Base-by-base conservation (phyloP, 1,140 invertebrate species). In the Mizuhopecten yessoensis region DNA sequence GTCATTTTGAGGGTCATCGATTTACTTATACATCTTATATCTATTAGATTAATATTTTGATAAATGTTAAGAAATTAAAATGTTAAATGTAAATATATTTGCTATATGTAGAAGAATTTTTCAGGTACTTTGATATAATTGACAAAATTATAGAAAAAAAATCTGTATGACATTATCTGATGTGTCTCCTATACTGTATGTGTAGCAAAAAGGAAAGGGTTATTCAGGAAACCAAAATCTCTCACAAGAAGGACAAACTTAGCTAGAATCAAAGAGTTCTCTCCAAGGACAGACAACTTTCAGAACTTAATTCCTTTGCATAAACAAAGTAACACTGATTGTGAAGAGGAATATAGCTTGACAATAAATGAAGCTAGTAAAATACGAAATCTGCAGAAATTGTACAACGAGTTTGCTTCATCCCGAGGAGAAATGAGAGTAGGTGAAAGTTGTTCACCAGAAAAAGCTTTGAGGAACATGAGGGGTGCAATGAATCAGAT, bases 371-470 rank as follows among this genome's bases (percentile, higher is more conserved):
- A 75, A 75, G 57, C 20, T n/a, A 75, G 29, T n/a, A 75, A 75
- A 75, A 75, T 75, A 7, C 23, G n/a, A 75, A 75, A 75, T 75
- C 57, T 75, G 5, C 57, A 75, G 5, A 75, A 29, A 9, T 75
- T 75, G 57, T 75, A 75, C 57, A 75, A 75, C n/a, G 29, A 75
- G n/a, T 75, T 29, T 75, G 57, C 57, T 29, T 75, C 57, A 75
- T 75, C 57, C 17, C 1, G 57, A 29, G 42, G 42, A 45, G 57
- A 75, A 75, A 75, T 1, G 2, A n/a, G 23, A 29, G 57, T 9
- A 5, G 5, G n/a, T 7, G 23, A 29, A 75, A 75, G 29, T 29
- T 17, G 17, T 75, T 75, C 5, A n/a, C 5, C 57, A 29, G 23
- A n/a, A 29, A 75, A 75, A 1, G 11, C 11, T 9, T 75, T n/a